Evolutionary conservation across 2,888 invertebrate species (phyloP).

Genomic region (Thelaira solivaga): DNA sequence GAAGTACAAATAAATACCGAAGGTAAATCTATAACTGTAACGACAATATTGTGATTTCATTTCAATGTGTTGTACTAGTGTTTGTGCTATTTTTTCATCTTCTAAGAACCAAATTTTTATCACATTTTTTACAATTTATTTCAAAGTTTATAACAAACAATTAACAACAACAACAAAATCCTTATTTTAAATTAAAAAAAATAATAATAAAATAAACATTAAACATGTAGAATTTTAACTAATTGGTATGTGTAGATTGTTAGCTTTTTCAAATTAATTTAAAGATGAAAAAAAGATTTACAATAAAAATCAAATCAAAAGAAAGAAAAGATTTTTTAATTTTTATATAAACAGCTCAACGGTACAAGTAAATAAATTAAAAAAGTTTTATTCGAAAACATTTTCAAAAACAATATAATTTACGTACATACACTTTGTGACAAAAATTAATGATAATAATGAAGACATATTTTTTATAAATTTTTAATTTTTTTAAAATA

Average conservation of each 20-base stretch:
- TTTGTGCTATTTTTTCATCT: constrained; percentile 25
- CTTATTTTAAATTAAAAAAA: neutral
- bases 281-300: neutral
- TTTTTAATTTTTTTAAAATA: neutral
- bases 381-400: neutral
- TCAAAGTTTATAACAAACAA: constrained; percentile 14
- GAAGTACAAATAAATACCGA: constrained; percentile 70
- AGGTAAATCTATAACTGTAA: constrained; percentile 74
- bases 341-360: constrained; percentile 8
- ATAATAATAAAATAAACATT: neutral
- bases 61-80: constrained; percentile 30
- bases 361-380: neutral
- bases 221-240: neutral
- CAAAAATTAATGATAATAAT: constrained; percentile 17
- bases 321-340: neutral
- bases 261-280: neutral
- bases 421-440: constrained; percentile 40
- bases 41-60: constrained; percentile 76
- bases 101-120: constrained; percentile 24
- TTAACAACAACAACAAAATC: neutral
- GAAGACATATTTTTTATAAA: neutral
- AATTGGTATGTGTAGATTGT: constrained; percentile 39
- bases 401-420: constrained; percentile 16
- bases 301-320: neutral
- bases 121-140: constrained; percentile 10